Percentiles rank a stretch among this genome's conserved stretches.
phyloP scores from a whole-genome alignment of 2,113 vertebrate species.

The Noctilio leporinus region DNA sequence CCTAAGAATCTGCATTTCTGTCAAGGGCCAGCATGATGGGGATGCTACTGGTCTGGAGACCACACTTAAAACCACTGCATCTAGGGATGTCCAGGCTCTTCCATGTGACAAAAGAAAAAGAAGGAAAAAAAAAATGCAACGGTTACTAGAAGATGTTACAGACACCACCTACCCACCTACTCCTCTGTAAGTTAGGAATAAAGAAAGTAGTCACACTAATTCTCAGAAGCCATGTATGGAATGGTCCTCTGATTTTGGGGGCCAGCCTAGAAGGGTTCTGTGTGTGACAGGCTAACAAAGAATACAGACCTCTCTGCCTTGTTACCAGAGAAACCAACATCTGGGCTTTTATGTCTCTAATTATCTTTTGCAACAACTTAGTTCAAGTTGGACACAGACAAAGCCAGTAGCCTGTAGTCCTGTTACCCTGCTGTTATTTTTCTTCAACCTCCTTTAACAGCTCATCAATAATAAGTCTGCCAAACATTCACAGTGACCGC shows the following conservation, averaged over 20 bases:
- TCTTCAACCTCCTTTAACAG: conserved; percentile 23
- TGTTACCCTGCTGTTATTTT: background rate
- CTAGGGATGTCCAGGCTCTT: background rate
- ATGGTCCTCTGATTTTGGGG: background rate
- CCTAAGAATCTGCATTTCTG: background rate
- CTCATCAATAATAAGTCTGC: conserved; percentile 5
- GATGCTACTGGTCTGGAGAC: background rate
- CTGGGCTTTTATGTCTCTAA: conserved; percentile 30
- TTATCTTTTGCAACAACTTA: conserved; percentile 37
- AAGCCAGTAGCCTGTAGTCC: conserved; percentile 10
- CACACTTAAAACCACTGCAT: background rate
- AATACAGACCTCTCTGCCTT: background rate
- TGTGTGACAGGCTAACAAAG: background rate
- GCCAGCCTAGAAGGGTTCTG: background rate
- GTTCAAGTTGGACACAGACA: conserved; percentile 4
- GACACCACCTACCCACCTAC: background rate
- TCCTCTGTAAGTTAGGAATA: background rate
- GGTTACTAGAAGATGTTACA: background rate
- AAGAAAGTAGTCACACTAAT: too few relatives aligned
- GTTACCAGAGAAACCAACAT: background rate
- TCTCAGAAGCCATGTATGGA: background rate
- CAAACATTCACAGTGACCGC: background rate
- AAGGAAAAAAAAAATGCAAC: background rate
- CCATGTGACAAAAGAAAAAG: background rate
- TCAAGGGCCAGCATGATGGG: too few relatives aligned